phyloP scores from a whole-genome alignment of 2,797 vertebrate species.

The Sebastolobus altivelis region DNA sequence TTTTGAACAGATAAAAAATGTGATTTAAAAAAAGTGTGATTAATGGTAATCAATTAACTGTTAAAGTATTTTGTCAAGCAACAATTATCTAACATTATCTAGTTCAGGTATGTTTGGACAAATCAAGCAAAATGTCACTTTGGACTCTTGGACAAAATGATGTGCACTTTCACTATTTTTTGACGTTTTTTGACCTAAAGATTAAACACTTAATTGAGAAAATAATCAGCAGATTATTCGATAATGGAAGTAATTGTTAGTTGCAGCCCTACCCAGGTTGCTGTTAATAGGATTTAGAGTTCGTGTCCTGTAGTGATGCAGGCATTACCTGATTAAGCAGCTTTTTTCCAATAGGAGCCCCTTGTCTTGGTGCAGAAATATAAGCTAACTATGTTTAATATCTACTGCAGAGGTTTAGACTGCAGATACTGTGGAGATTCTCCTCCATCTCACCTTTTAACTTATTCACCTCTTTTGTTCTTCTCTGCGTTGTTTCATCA shows the following conservation, averaged over 20 bases:
- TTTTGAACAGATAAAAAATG: too few species aligned
- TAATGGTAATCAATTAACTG: too few species aligned
- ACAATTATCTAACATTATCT: neutral
- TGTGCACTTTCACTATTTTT: too few species aligned
- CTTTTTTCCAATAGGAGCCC: neutral
- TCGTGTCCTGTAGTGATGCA: neutral
- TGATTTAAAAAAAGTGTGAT: too few species aligned
- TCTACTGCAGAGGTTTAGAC: conserved; percentile 4
- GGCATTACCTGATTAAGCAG: conserved; percentile 1
- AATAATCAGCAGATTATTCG: too few species aligned
- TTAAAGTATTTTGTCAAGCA: neutral
- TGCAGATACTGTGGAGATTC: neutral
- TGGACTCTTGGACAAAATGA: neutral
- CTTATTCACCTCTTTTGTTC: conserved; percentile 8
- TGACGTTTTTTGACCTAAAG: too few species aligned
- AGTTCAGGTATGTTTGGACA: neutral
- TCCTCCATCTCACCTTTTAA: neutral
- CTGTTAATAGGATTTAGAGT: neutral
- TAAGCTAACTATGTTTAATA: neutral
- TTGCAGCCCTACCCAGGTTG: neutral
- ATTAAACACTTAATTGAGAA: too few species aligned
- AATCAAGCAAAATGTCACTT: neutral
- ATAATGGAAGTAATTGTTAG: too few species aligned
- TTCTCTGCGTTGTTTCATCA: neutral
- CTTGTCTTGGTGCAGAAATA: neutral